Evolutionary conservation across 2,888 invertebrate species (phyloP).

Genomic region (Aethes cnicana): DNA sequence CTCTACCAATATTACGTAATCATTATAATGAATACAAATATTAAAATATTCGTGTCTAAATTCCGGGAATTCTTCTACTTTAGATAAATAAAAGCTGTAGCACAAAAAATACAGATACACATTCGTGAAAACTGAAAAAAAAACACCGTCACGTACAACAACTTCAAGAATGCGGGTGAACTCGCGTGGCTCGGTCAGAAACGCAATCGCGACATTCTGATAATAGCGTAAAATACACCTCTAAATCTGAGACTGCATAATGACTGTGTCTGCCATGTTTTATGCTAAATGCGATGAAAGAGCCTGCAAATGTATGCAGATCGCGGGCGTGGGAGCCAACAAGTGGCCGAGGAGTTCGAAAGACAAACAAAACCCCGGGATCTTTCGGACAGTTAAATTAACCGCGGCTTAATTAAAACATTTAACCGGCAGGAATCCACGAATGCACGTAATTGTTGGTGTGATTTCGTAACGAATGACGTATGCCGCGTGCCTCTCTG

Average conservation of each 20-base stretch:
- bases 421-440: slow-evolving; percentile 39
- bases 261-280: slow-evolving; percentile 78
- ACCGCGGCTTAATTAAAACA: slow-evolving; percentile 65
- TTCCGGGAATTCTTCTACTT: not conserved
- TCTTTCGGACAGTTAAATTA: slow-evolving; percentile 40
- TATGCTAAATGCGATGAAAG: slow-evolving; percentile 76
- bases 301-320: slow-evolving; percentile 77
- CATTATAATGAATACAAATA: too few species aligned
- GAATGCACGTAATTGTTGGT: slow-evolving; percentile 32
- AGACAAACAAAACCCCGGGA: slow-evolving; percentile 49
- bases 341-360: slow-evolving; percentile 67
- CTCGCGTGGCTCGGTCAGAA: too few species aligned
- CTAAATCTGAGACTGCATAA: slow-evolving; percentile 77
- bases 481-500: not conserved
- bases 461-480: slow-evolving; percentile 26
- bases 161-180: too few species aligned
- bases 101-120: not conserved
- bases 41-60: too few species aligned
- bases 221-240: slow-evolving; percentile 74
- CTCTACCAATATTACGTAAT: too few species aligned
- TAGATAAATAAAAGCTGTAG: not conserved
- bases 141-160: too few species aligned
- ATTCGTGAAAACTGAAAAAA: not conserved
- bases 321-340: slow-evolving; percentile 79
- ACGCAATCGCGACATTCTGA: slow-evolving; percentile 78